Evolutionary conservation across 2,797 vertebrate species (phyloP).

Genomic region (Octomys mimax): DNA sequence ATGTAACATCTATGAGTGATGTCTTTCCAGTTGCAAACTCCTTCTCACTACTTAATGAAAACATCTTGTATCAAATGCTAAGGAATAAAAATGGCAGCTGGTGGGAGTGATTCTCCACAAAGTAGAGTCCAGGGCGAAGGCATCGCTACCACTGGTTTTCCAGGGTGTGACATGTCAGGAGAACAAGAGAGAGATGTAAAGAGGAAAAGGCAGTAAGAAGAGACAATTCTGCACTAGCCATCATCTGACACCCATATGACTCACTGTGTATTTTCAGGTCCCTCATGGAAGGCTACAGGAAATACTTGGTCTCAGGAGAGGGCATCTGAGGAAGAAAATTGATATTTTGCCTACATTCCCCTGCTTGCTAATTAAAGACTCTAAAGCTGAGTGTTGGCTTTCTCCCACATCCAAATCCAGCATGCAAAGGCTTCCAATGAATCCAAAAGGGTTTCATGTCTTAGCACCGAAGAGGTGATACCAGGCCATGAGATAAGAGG

Average conservation of each 20-base stretch:
- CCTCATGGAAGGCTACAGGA: background rate
- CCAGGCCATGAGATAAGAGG: background rate
- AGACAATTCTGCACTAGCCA: background rate
- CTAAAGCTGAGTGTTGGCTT: background rate
- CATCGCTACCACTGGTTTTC: background rate
- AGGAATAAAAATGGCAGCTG: background rate
- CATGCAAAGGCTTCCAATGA: background rate
- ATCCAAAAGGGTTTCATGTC: background rate
- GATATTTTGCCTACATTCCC: background rate
- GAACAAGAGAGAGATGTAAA: background rate
- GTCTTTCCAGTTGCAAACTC: background rate
- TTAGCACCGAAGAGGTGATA: background rate
- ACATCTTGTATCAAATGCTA: background rate
- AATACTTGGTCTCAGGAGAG: background rate
- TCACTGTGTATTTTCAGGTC: background rate
- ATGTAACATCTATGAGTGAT: background rate
- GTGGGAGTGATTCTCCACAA: background rate
- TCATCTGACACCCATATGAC: background rate
- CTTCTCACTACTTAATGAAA: background rate
- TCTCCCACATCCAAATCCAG: background rate
- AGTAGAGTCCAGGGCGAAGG: constrained; percentile 2
- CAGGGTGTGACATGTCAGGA: background rate
- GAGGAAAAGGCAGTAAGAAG: background rate
- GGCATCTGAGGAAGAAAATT: background rate
- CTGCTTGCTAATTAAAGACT: background rate